phyloP scores from a whole-genome alignment of 2,113 vertebrate species.

The Brachypteracias leptosomus region DNA sequence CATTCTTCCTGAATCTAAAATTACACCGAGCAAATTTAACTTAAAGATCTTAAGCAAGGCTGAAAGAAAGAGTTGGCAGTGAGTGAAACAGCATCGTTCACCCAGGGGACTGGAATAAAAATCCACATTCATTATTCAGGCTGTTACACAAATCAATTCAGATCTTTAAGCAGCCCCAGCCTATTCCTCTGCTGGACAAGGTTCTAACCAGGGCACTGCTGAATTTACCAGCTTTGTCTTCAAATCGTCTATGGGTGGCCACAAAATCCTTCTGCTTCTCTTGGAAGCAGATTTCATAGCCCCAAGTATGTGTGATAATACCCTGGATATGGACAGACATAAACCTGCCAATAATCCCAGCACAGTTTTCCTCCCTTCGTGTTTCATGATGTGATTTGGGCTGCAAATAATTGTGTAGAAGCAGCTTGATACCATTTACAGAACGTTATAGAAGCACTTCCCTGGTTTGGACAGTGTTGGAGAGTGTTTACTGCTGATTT shows the following conservation, averaged over 20 bases:
- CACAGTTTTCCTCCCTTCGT: neutral
- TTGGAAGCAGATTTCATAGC: neutral
- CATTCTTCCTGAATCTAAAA: neutral
- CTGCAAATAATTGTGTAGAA: neutral
- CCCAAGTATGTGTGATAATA: neutral
- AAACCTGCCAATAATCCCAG: neutral
- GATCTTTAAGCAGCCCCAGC: neutral
- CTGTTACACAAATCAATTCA: neutral
- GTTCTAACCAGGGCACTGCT: neutral
- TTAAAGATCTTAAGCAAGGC: neutral
- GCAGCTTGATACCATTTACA: neutral
- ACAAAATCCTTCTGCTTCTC: neutral
- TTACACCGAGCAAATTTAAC: neutral
- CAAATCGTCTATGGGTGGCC: neutral
- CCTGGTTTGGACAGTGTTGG: neutral
- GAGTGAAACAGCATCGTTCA: neutral
- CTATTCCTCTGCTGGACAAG: neutral
- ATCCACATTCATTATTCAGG: constrained; percentile 2
- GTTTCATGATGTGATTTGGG: neutral
- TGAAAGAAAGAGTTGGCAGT: neutral
- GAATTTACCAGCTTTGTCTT: neutral
- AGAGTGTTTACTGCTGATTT: neutral
- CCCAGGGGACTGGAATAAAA: neutral
- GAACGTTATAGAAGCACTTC: neutral
- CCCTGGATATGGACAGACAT: neutral